Evolutionary conservation across 2,888 invertebrate genomes (phyloP).

Genomic region (Rhopalosiphum nymphaeae): DNA sequence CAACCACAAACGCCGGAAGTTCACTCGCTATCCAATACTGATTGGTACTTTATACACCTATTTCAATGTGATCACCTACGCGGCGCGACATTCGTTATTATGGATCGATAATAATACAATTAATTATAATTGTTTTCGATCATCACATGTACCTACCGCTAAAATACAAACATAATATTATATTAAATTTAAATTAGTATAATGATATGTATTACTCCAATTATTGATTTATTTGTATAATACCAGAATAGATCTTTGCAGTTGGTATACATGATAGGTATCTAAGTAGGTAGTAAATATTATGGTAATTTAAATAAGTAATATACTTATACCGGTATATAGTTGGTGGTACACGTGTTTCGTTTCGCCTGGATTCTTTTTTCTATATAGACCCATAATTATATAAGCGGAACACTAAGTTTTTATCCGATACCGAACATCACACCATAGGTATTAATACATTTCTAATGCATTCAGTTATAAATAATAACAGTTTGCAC

Average conservation of each 20-base stretch:
- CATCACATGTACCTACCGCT: not conserved
- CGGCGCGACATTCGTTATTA: not conserved
- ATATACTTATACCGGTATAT: not conserved
- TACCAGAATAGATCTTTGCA: not conserved
- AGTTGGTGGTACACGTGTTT: not conserved
- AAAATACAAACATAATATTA: not conserved
- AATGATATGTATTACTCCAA: not conserved
- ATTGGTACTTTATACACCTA: not conserved
- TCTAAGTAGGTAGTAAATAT: not conserved
- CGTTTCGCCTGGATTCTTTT: not conserved
- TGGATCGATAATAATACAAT: not conserved
- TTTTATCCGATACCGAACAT: not conserved
- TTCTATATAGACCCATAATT: not conserved
- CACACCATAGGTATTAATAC: not conserved
- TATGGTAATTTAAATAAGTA: not conserved
- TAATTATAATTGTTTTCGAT: not conserved
- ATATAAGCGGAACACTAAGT: not conserved
- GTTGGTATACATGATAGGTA: not conserved
- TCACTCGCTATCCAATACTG: not conserved
- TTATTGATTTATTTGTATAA: not conserved
- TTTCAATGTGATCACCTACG: not conserved
- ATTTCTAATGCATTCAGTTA: not conserved
- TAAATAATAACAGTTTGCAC: not conserved
- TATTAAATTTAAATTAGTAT: not conserved
- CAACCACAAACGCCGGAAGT: not conserved